Evolutionary conservation across 2,797 vertebrate genomes (phyloP).

Genomic region (Cynopterus sphinx): DNA sequence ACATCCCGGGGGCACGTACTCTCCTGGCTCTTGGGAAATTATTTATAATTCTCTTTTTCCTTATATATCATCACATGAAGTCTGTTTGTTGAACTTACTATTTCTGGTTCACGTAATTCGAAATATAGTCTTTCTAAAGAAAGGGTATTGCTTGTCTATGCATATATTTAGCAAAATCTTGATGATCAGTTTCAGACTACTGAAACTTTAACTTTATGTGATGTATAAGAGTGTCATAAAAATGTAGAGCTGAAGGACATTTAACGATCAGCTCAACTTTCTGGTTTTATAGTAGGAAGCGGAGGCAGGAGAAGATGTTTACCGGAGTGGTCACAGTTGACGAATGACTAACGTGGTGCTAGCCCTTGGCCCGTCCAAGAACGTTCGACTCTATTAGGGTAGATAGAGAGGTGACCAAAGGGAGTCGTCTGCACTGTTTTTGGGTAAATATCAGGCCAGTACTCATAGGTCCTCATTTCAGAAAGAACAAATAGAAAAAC

Average conservation of each 20-base stretch:
- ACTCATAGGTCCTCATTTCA: not conserved
- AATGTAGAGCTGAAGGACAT: not conserved
- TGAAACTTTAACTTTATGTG: not conserved
- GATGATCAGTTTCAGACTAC: not conserved
- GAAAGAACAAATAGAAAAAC: not conserved
- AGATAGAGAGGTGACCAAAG: not conserved
- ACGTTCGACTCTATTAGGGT: not conserved
- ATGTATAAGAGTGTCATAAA: not conserved
- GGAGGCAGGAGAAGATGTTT: not conserved
- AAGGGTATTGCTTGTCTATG: not conserved
- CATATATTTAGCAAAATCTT: not conserved
- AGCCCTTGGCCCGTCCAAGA: not conserved
- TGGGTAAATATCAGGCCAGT: not conserved
- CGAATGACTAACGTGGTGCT: not conserved
- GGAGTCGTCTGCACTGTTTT: not conserved
- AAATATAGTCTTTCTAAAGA: not conserved
- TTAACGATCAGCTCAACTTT: not conserved
- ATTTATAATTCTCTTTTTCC: not conserved
- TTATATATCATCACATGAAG: not conserved
- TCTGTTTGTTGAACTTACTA: not conserved
- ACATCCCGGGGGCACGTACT: not conserved
- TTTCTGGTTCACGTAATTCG: not conserved
- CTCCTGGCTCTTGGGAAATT: not conserved
- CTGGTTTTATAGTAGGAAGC: not conserved
- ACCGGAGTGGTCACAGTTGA: not conserved